These are phyloP conservation scores for Peribatodes rhomboidaria DNA, from an alignment of 2,888 invertebrate species.

Conservation along the genomic window DNA sequence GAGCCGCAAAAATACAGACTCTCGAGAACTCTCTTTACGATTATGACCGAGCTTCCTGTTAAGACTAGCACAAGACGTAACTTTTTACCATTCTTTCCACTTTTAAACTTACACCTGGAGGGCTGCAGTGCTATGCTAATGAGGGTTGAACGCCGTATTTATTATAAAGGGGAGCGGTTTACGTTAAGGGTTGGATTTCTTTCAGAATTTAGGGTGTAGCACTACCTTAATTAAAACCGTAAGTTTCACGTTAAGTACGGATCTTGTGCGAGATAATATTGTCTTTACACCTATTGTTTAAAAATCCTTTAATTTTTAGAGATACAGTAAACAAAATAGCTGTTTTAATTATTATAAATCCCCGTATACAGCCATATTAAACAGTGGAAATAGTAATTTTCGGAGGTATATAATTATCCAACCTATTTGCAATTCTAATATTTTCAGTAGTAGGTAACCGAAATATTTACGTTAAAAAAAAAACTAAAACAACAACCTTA, in stretches of 20 bases:
- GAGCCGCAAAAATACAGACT: constrained; percentile 26
- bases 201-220: constrained; percentile 8
- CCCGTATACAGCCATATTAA: too few relatives aligned
- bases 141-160: constrained; percentile 37
- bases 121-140: constrained; percentile 38
- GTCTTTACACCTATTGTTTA: too few relatives aligned
- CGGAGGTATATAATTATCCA: too few relatives aligned
- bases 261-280: neutral
- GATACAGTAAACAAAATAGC: too few relatives aligned
- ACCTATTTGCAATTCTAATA: neutral
- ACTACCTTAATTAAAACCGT: constrained; percentile 15
- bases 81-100: constrained; percentile 26
- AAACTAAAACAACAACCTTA: constrained; percentile 13
- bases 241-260: neutral
- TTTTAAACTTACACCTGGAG: constrained; percentile 30
- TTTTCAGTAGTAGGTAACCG: neutral
- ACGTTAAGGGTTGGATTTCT: constrained; percentile 21
- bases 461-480: constrained; percentile 2
- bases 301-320: too few relatives aligned
- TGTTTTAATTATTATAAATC: too few relatives aligned
- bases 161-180: constrained; percentile 34
- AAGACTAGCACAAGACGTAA: constrained; percentile 21
- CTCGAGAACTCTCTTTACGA: constrained; percentile 26
- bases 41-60: constrained; percentile 23
- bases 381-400: too few relatives aligned